Base-by-base conservation (phyloP, 2,797 vertebrate species). In the Luscinia luscinia region DNA sequence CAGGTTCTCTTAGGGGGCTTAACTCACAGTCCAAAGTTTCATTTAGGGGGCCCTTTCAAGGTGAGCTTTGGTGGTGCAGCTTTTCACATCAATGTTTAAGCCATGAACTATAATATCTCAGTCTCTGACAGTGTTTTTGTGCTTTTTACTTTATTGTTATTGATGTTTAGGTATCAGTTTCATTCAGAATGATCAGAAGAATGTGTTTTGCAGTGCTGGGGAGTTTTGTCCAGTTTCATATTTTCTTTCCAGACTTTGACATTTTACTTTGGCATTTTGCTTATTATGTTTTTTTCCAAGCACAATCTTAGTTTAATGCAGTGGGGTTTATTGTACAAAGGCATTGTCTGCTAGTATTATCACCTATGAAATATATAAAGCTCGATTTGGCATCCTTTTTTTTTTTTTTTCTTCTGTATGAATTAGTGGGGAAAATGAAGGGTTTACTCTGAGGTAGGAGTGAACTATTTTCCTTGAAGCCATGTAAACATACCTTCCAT, bases 1-100 rank as follows among this genome's bases (percentile, higher is more conserved):
- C 13, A 17, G 2, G 34, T 61, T 69, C 20, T 46, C 30, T 54
- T 46, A 21, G 38, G 32, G 0, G 0, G 27, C 38, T 61, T 77
- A 46, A 54, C 55, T 46, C 24, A n/a, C 28, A 40, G 28, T 17
- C 19, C 46, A 28, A 8, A 16, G 55, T 61, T 85, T 62, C 28
- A 30, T 17, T 26, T 40, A 77, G 30, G 54, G 19, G 11, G 11
- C 73, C 16, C 24, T 12, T 69, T 77, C 72, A 52, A 54, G 63
- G 13, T 46, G 46, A 15, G 5, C 46, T 52, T 68, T 3, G 3
- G 14, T 34, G 23, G 13, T 54, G 40, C 48, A 46, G 34, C 63
- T 69, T 62, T 77, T 54, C 30, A 14, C 15, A 12, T 18, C 34
- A 30, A 1, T 14, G 24, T 61, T 62, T 21, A 46, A 54, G 30